Percentiles rank a stretch among this genome's conserved stretches.
Conservation (phyloP, 2,113 vertebrate species). For the Bucco capensis region DNA sequence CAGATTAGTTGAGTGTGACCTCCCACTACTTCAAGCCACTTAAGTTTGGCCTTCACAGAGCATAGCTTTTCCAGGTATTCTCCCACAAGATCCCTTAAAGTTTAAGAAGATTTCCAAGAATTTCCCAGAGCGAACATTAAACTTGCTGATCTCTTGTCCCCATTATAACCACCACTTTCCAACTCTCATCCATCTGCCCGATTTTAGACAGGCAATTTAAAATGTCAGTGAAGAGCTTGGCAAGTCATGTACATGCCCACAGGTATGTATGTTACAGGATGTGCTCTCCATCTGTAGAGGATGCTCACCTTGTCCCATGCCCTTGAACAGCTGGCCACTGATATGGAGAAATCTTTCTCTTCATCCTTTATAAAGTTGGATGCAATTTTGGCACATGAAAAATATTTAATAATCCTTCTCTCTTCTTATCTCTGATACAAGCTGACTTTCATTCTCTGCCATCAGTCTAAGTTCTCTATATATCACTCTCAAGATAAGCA, state of each 20-base stretch:
- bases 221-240: background rate
- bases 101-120: constrained; percentile 37
- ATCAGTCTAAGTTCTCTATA: background rate
- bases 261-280: background rate
- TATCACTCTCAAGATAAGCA: background rate
- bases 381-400: background rate
- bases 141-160: background rate
- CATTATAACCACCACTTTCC: background rate
- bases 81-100: constrained; percentile 46
- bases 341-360: background rate
- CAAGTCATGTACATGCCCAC: background rate
- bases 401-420: background rate
- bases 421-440: background rate
- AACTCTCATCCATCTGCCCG: background rate
- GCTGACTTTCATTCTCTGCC: background rate
- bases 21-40: background rate
- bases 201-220: background rate
- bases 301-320: background rate
- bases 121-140: constrained; percentile 46
- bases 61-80: constrained; percentile 7
- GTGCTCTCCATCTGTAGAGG: background rate
- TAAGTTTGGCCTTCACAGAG: background rate
- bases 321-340: background rate
- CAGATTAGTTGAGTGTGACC: background rate
- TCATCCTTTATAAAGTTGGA: background rate